Base-by-base conservation (phyloP, 1,140 invertebrate genomes). In the Hirudo medicinalis region DNA sequence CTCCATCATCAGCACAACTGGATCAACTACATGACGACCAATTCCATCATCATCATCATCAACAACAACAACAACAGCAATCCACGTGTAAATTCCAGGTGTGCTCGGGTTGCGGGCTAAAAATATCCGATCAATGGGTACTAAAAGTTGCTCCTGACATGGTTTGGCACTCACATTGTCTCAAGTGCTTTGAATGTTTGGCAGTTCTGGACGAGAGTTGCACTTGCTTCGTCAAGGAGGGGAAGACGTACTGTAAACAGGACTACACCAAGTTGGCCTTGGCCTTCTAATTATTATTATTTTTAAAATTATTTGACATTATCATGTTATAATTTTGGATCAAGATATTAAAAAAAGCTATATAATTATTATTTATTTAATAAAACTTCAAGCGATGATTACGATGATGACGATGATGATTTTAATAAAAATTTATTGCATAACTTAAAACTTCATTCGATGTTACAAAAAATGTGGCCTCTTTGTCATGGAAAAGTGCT, bases 71-170 rank as follows among this genome's bases (percentile, higher is more conserved):
- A 13, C 57, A 49, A 20, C 57, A 63, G 17, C 57, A 63, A 22
- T 11, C 43, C 43, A 49, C 43, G 43, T 49, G 43, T 49, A 49
- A 49, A 49, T 49, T 49, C 43, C 43, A 49, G 22, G 20, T 36
- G 67, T 92, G 77, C 97, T 94, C 83, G 73, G 94, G 94, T 20
- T 98, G 94, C 82, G 93, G 93, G 0, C 89, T 89, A 19, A 89
- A 91, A 83, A 98, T 97, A 78, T 90, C 93, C 82, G 95, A 98
- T 85, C 94, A 96, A 83, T 98, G 92, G 87, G 96, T 98, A 78
- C 86, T 98, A 74, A 86, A 92, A 76, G 94, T 97, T 75, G 90
- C 92, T 2, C 94, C 94, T 0, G 93, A 97, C 85, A 86, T 97
- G 76, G 92, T 97, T 83, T 98, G 94, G 94, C 94, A 98, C 83